phyloP scores from a whole-genome alignment of 2,888 invertebrate genomes.

The Drosophila ustulata region DNA sequence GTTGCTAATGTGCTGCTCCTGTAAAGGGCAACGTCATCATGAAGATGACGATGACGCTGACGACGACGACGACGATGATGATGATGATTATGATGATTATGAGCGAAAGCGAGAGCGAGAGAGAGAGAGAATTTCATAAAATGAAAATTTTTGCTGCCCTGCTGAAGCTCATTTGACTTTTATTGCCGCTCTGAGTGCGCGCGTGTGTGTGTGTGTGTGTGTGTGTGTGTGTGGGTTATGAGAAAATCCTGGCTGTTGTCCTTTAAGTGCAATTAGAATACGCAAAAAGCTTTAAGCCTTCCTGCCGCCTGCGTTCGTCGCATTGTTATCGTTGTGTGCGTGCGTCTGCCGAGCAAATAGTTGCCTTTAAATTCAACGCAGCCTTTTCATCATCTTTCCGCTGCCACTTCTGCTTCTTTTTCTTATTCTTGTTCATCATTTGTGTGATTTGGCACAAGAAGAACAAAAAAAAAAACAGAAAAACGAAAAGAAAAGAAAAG shows the following conservation, averaged over 20 bases:
- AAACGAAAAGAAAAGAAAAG: not conserved
- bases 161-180: conserved; percentile 54
- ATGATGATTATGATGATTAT: conserved; percentile 10
- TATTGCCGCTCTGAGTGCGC: conserved; percentile 46
- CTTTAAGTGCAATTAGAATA: conserved; percentile 60
- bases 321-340: conserved; percentile 24
- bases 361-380: conserved; percentile 22
- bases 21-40: conserved; percentile 12
- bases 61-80: conserved; percentile 15
- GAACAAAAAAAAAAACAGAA: not conserved
- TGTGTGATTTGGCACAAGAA: conserved; percentile 14
- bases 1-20: conserved; percentile 32
- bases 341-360: conserved; percentile 44
- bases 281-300: conserved; percentile 44
- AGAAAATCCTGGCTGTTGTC: conserved; percentile 34
- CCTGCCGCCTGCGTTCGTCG: conserved; percentile 4
- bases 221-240: conserved; percentile 26
- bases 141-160: conserved; percentile 50
- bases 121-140: conserved; percentile 51
- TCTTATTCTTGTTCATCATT: not conserved
- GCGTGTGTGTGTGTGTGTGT: not conserved
- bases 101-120: conserved; percentile 15
- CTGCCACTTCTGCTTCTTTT: not conserved
- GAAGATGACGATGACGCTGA: not conserved
- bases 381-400: not conserved